Evolutionary conservation across 2,888 invertebrate genomes (phyloP), one percentile per base, ranked within the genome.

Genomic region (Drosophila acutilabella): DNA sequence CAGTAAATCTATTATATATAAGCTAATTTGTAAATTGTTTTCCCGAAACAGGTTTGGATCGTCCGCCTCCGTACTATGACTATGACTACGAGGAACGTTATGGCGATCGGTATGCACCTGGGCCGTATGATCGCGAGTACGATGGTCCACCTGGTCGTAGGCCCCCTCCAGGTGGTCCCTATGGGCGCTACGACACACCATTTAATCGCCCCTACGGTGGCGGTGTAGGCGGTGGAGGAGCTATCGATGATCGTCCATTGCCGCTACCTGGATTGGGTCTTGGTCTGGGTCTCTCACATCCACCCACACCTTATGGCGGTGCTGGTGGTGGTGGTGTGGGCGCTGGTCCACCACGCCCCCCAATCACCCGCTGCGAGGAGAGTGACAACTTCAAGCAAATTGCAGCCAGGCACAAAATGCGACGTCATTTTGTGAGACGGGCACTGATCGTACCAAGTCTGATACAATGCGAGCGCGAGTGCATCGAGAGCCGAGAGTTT

Each of bases 381-480:
- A 94, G 94, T 45, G 97, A 96, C 84, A 95, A 95, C 88, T 97
- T 97, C 90, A 95, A 96, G 91, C 97, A 97, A 93, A 95, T 96
- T 26, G 97, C 96, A 26, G 93, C 94, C 16, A 94, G 96, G 68
- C 96, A 96, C 81, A 94, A 97, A 65, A 96, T 97, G 93, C 94
- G 97, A 58, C 94, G 96, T 68, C 95, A 96, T 85, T 97, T 95
- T 90, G 95, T 97, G 4, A 93, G 96, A 40, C 94, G 96, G 59
- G 95, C 95, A 73, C 94, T 96, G 20, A 95, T 95, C 7, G 96
- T 96, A 2, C 95, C 95, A 33, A 95, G 96, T 0, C 92, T 97
- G 86, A 94, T 95, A 0, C 96, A 96, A 71, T 98, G 98, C 91
- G 96, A 98, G 92, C 93, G 96, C 68, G 97, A 97, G 90, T 97